Base-by-base conservation (phyloP, 1,140 invertebrate species). In the Apocrypta bakeri region DNA sequence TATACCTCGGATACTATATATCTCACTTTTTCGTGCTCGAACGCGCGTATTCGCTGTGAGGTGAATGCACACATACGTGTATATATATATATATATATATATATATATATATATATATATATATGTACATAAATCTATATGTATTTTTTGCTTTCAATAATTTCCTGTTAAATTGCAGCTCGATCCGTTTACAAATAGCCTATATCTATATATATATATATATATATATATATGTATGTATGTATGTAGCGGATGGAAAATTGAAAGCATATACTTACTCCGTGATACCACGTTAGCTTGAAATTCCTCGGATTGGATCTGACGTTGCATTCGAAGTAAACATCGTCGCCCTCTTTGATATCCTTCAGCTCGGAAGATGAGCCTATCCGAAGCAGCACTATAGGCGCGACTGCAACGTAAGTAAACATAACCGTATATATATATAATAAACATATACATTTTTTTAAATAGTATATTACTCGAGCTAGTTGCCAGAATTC, bases 271-370 rank as follows among this genome's bases (percentile, higher is more conserved):
- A 90, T 90, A 37, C 33, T 91, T 91, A 94, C 94, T 88, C 94
- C 93, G 85, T 94, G 94, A 87, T 92, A 94, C 94, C 94, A 95
- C 31, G 92, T 90, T 25, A 95, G 89, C 84, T 93, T 93, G 79
- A 92, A 92, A 66, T 91, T 91, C 79, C 89, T 91, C 0, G 94
- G 94, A 91, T 94, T 94, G 29, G 94, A 92, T 85, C 92, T 90
- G 77, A 95, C 93, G 84, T 92, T 92, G 89, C 94, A 91, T 81
- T 91, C 90, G 80, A 92, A 91, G 75, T 89, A 89, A 75, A 91
- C 88, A 82, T 90, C 88, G 66, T 94, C 93, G 8, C 93, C 93
- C 88, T 94, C 94, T 85, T 94, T 94, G 86, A 94, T 94, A 84
- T 92, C 90, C 42, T 92, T 88, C 8, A 93, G 90, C 82, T 93